Conservation (phyloP, 2,797 vertebrate genomes). For the Phrynocephalus guinanensis region DNA sequence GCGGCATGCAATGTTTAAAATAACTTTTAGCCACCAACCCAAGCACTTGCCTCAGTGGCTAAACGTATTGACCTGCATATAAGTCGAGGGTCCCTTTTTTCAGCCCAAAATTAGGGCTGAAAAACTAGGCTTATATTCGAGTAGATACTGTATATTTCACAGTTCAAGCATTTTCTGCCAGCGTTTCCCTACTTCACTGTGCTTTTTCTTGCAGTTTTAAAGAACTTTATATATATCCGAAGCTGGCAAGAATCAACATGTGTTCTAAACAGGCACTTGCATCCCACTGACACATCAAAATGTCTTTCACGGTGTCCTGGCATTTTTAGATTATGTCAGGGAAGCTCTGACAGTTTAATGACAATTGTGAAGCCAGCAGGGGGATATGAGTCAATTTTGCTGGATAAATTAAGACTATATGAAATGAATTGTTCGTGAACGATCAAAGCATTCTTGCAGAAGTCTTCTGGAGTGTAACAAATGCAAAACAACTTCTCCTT, state of each 20-base stretch:
- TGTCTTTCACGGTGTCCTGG: slow-evolving; percentile 26
- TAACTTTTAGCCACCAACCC: too few species aligned
- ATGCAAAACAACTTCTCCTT: too few species aligned
- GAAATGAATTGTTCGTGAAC: slow-evolving; percentile 12
- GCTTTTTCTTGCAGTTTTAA: not conserved
- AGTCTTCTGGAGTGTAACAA: not conserved
- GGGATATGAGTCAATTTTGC: not conserved
- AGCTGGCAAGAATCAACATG: not conserved
- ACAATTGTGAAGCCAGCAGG: slow-evolving; percentile 21
- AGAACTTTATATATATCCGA: not conserved
- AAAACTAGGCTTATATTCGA: too few species aligned
- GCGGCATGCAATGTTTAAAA: too few species aligned
- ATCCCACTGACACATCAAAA: slow-evolving; percentile 6
- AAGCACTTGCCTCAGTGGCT: too few species aligned
- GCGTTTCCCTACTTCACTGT: not conserved
- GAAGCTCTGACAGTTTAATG: slow-evolving; percentile 25
- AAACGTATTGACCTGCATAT: too few species aligned
- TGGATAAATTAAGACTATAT: not conserved
- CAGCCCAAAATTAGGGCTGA: too few species aligned
- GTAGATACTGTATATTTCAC: too few species aligned
- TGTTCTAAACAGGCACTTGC: not conserved
- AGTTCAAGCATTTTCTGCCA: not conserved
- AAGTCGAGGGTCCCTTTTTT: too few species aligned
- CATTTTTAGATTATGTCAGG: slow-evolving; percentile 7
- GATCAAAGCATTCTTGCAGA: not conserved